A percentile compares a stretch with the other conserved stretches of the same genome.
phyloP scores from a whole-genome alignment of 2,113 vertebrate genomes.

The Saccopteryx leptura region DNA sequence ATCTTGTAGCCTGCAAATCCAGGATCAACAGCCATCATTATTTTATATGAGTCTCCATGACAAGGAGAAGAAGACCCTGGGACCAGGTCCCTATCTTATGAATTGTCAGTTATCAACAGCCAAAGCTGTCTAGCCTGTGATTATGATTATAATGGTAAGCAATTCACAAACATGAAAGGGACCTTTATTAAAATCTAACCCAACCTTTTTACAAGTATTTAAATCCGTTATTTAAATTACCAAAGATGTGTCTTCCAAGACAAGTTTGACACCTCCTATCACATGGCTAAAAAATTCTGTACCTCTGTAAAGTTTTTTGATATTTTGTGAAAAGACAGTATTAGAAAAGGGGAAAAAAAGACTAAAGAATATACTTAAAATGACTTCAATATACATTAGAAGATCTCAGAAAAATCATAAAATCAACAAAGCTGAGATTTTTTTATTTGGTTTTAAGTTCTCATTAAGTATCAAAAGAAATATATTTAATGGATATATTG shows the following conservation, averaged over 20 bases:
- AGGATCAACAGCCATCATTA: background rate
- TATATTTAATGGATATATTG: background rate
- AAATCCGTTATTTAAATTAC: background rate
- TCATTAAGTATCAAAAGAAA: background rate
- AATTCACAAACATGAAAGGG: constrained; percentile 4
- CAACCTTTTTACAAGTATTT: background rate
- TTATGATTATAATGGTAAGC: background rate
- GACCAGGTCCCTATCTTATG: background rate
- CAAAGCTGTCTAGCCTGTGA: background rate
- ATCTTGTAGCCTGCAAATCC: background rate
- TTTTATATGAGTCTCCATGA: background rate
- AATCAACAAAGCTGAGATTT: background rate
- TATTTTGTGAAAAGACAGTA: constrained; percentile 1
- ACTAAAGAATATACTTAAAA: background rate
- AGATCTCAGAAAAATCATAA: background rate
- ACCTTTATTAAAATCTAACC: constrained; percentile 22
- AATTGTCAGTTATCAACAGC: background rate
- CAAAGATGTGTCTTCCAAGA: background rate
- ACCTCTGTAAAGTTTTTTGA: background rate
- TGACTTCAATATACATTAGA: background rate
- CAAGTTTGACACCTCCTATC: background rate
- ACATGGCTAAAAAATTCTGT: background rate
- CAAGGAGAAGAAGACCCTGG: background rate
- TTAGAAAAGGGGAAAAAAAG: background rate
- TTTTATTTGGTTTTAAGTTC: constrained; percentile 19